Percentiles rank a stretch among this genome's conserved stretches.
These are phyloP conservation scores for Ectropis grisescens DNA, from an alignment of 1,140 invertebrate genomes.

Conservation along the genomic window DNA sequence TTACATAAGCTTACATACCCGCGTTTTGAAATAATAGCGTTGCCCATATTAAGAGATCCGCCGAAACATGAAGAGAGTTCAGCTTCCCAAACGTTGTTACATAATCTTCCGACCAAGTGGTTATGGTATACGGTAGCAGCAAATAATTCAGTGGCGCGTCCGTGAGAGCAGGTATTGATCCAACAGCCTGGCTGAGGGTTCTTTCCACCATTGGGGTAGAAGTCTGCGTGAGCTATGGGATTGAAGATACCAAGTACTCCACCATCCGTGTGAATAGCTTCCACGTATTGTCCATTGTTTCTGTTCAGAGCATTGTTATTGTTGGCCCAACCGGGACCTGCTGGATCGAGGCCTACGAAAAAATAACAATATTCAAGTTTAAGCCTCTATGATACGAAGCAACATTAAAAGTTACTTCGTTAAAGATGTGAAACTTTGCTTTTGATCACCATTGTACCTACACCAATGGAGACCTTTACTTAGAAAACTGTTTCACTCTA, in stretches of 20 bases:
- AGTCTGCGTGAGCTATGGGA: no score
- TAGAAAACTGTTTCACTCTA: no score
- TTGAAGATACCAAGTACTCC: constrained; percentile 42
- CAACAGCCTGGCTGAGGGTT: no score
- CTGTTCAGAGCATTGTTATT: constrained; percentile 23
- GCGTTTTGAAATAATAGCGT: constrained; percentile 11
- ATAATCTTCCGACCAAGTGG: constrained; percentile 52
- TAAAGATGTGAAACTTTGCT: no score
- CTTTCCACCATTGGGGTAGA: no score
- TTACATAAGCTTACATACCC: constrained; percentile 17
- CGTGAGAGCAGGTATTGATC: constrained; percentile 64
- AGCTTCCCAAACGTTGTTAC: constrained; percentile 25
- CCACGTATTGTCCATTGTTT: constrained; percentile 71
- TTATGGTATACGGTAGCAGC: constrained; percentile 63
- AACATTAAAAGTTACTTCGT: no score
- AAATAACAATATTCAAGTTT: no score
- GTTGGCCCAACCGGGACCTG: constrained; percentile 54
- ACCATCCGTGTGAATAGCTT: no score
- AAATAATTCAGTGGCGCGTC: constrained; percentile 67
- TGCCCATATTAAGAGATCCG: constrained; percentile 26
- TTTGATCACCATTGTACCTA: no score
- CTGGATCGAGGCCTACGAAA: constrained; percentile 22
- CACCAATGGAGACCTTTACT: no score
- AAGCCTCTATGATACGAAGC: no score
- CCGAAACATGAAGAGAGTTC: constrained; percentile 17